These are phyloP conservation scores for Scelioninae gen. 2 DNA, from an alignment of 2,888 invertebrate genomes.

Conservation along the genomic window DNA sequence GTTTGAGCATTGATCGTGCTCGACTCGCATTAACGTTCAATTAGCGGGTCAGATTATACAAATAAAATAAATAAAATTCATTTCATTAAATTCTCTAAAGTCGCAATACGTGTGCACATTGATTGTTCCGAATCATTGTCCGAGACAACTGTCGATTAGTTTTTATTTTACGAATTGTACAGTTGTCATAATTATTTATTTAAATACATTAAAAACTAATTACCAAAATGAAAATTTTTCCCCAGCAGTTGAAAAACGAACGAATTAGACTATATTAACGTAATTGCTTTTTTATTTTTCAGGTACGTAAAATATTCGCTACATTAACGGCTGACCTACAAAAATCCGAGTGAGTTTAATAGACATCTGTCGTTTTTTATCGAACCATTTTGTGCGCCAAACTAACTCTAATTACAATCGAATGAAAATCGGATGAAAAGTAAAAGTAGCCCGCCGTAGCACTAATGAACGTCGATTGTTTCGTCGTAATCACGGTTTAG, in stretches of 20 bases:
- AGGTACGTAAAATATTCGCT: neutral
- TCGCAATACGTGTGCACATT: no score
- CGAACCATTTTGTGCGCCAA: neutral
- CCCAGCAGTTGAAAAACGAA: no score
- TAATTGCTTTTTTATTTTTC: neutral
- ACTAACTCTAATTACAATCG: constrained; percentile 2
- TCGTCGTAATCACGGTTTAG: constrained; percentile 18
- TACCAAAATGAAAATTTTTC: no score
- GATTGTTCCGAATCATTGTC: no score
- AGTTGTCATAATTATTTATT: no score
- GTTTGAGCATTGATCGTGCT: constrained; percentile 17
- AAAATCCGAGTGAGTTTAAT: neutral
- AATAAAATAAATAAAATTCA: no score
- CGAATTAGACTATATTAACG: no score
- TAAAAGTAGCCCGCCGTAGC: neutral
- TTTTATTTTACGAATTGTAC: no score
- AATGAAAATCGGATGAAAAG: neutral
- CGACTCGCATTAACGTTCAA: constrained; percentile 2
- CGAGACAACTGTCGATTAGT: no score
- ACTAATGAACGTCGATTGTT: constrained; percentile 23
- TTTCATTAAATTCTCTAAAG: no score
- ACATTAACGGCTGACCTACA: neutral
- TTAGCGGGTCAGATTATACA: neutral
- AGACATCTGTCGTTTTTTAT: neutral
- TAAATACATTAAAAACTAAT: no score